phyloP scores from a whole-genome alignment of 2,797 vertebrate species.

The Micromesistius poutassou region DNA sequence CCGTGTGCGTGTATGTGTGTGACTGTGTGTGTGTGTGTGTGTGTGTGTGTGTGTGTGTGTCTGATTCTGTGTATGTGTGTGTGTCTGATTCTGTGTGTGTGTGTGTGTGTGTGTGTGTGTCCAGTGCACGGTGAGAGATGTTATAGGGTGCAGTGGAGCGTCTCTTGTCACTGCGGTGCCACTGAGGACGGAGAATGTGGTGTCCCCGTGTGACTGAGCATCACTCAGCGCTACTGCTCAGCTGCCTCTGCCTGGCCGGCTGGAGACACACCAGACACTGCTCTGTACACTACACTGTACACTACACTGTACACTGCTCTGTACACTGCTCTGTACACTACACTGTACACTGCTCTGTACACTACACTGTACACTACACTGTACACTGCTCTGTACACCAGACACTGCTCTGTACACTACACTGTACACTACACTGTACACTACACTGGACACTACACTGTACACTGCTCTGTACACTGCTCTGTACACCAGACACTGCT shows the following conservation, averaged over 20 bases:
- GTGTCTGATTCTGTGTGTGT: conserved; percentile 2
- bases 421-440: too few species aligned
- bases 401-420: too few species aligned
- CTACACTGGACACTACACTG: too few species aligned
- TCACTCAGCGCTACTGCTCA: conserved; percentile 32
- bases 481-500: too few species aligned
- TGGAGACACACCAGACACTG: conserved; percentile 17
- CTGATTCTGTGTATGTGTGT: conserved; percentile 9
- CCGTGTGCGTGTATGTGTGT: conserved; percentile 15
- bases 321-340: too few species aligned
- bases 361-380: too few species aligned
- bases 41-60: conserved; percentile 12
- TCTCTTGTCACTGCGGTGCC: conserved; percentile 58
- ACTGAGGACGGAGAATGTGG: conserved; percentile 68
- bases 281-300: neutral
- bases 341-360: too few species aligned
- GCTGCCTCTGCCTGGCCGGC: conserved; percentile 39
- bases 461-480: too few species aligned
- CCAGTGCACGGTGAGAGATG: conserved; percentile 8
- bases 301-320: neutral
- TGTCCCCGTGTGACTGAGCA: conserved; percentile 63
- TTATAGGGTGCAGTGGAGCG: conserved; percentile 38
- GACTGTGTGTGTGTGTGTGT: conserved; percentile 12
- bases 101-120: conserved; percentile 14
- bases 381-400: too few species aligned